Conservation (phyloP, 2,888 invertebrate genomes). For the Petrophora chlorosata region DNA sequence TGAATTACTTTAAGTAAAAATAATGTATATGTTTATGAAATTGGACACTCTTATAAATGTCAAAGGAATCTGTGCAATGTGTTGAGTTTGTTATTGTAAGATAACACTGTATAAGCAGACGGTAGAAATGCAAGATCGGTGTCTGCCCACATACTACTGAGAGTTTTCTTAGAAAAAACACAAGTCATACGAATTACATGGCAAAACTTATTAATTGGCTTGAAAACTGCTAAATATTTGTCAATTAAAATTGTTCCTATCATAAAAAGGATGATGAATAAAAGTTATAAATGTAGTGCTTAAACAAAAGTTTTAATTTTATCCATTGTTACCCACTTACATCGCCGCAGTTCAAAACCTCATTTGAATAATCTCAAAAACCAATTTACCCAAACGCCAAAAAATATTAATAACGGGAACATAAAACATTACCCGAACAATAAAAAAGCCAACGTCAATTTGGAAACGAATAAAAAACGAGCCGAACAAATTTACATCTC, state of each 20-base stretch:
- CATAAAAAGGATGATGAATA: too few relatives aligned
- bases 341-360: too few relatives aligned
- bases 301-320: too few relatives aligned
- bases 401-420: slow-evolving; percentile 46
- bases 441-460: slow-evolving; percentile 50
- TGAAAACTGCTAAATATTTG: too few relatives aligned
- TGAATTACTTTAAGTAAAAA: too few relatives aligned
- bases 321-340: too few relatives aligned
- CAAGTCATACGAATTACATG: too few relatives aligned
- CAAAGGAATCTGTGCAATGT: slow-evolving; percentile 61
- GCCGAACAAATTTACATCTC: slow-evolving; percentile 69
- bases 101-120: slow-evolving; percentile 53
- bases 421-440: slow-evolving; percentile 49
- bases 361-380: slow-evolving; percentile 25
- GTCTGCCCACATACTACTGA: slow-evolving; percentile 43
- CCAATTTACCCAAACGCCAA: slow-evolving; percentile 39
- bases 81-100: slow-evolving; percentile 64
- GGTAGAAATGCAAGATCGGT: slow-evolving; percentile 54
- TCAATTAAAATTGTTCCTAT: too few relatives aligned
- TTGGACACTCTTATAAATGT: slow-evolving; percentile 30
- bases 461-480: slow-evolving; percentile 50
- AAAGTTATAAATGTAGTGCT: too few relatives aligned
- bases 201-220: too few relatives aligned
- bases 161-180: slow-evolving; percentile 13
- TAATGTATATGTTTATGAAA: slow-evolving; percentile 27